These are phyloP conservation scores for Caretta caretta DNA, from an alignment of 2,113 vertebrate genomes.

Conservation along the genomic window DNA sequence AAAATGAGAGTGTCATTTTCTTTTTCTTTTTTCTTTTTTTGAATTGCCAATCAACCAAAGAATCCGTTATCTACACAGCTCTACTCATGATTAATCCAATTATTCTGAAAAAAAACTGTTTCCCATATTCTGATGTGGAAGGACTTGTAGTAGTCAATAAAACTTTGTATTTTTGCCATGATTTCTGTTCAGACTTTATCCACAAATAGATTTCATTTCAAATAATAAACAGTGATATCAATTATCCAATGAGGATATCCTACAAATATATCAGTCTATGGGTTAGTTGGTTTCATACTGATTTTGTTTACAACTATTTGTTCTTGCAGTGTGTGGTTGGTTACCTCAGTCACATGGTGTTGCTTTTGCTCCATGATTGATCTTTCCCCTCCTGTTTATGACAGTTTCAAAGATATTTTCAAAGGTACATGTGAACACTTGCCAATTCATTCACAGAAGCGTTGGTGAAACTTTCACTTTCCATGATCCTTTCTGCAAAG, in stretches of 20 bases:
- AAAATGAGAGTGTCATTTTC: too few relatives aligned
- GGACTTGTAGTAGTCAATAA: not conserved
- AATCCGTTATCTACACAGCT: too few relatives aligned
- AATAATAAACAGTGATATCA: constrained; percentile 21
- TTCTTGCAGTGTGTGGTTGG: not conserved
- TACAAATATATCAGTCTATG: constrained; percentile 17
- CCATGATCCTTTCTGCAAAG: not conserved
- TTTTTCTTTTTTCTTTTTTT: too few relatives aligned
- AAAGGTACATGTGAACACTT: not conserved
- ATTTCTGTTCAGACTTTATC: constrained; percentile 16
- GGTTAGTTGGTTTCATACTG: constrained; percentile 24
- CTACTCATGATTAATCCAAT: not conserved
- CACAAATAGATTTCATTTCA: constrained; percentile 10
- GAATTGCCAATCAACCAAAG: too few relatives aligned
- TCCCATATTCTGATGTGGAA: not conserved
- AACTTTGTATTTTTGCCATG: not conserved
- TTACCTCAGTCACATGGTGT: not conserved
- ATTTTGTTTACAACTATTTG: constrained; percentile 5
- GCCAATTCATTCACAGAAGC: not conserved
- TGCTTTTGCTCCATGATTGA: not conserved
- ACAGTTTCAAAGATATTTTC: constrained; percentile 15
- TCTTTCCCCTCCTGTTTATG: not conserved
- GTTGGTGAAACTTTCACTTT: not conserved
- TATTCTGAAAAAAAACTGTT: not conserved
- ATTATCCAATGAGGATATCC: not conserved